These are phyloP conservation scores for Cydia pomonella DNA, from an alignment of 1,140 invertebrate species.

Conservation along the genomic window DNA sequence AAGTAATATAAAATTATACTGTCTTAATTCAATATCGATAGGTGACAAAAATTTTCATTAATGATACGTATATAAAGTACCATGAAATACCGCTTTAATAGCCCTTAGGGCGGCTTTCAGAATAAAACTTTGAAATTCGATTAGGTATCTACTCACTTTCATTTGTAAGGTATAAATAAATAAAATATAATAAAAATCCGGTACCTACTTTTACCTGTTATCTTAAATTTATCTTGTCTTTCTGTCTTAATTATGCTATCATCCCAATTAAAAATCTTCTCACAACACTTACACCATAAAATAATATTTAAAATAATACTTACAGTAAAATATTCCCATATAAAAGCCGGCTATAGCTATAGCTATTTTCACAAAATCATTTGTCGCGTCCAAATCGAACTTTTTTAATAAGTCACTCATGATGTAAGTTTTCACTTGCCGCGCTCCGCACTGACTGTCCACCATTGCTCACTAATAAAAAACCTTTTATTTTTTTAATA, in stretches of 20 bases:
- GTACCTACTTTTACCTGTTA: background rate
- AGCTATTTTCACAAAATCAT: conserved; percentile 66
- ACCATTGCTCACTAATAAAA: conserved; percentile 55
- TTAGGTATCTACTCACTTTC: too few relatives aligned
- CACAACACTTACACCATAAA: conserved; percentile 24
- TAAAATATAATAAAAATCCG: background rate
- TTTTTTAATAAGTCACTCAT: conserved; percentile 74
- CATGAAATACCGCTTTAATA: too few relatives aligned
- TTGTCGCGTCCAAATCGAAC: conserved; percentile 64
- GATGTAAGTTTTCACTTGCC: conserved; percentile 70
- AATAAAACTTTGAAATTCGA: too few relatives aligned
- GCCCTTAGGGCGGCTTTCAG: too few relatives aligned
- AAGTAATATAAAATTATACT: conserved; percentile 9
- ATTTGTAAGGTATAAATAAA: background rate
- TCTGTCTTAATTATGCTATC: background rate
- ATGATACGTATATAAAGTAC: too few relatives aligned
- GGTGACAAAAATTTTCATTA: background rate
- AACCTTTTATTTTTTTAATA: conserved; percentile 41
- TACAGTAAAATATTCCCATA: conserved; percentile 66
- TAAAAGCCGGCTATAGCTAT: conserved; percentile 68
- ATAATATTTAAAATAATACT: conserved; percentile 52
- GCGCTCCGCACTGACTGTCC: conserved; percentile 65
- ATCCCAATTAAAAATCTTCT: background rate
- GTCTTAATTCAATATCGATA: background rate
- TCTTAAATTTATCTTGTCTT: background rate